phyloP scores from a whole-genome alignment of 2,888 invertebrate genomes.

The Mycogona germanica region DNA sequence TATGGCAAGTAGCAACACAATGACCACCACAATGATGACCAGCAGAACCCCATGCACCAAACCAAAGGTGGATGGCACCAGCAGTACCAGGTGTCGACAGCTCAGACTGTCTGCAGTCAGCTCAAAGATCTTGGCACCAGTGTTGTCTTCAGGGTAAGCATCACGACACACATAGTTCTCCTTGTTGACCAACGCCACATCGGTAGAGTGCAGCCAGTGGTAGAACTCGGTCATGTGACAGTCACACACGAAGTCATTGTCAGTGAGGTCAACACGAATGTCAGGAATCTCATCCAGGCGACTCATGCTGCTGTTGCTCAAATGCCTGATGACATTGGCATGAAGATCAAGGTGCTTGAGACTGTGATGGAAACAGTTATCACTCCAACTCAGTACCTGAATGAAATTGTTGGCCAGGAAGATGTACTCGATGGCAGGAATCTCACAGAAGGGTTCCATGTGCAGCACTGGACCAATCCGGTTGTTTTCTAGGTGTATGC shows the following conservation, averaged over 20 bases:
- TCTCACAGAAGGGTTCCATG: slow-evolving; percentile 52
- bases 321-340: slow-evolving; percentile 47
- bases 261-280: slow-evolving; percentile 47
- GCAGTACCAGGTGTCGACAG: slow-evolving; percentile 22
- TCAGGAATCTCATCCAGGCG: slow-evolving; percentile 44
- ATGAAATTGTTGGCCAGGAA: slow-evolving; percentile 48
- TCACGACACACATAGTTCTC: slow-evolving; percentile 42
- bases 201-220: slow-evolving; percentile 49
- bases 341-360: slow-evolving; percentile 55
- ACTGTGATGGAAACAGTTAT: slow-evolving; percentile 50
- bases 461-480: slow-evolving; percentile 53
- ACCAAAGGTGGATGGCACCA: slow-evolving; percentile 24
- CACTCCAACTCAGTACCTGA: slow-evolving; percentile 45
- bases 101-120: slow-evolving; percentile 24
- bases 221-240: slow-evolving; percentile 43
- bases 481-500: slow-evolving; percentile 62
- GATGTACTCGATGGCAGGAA: slow-evolving; percentile 51
- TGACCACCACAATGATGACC: slow-evolving; percentile 38
- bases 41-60: slow-evolving; percentile 30
- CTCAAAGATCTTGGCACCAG: slow-evolving; percentile 24
- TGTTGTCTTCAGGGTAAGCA: slow-evolving; percentile 29
- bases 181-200: slow-evolving; percentile 45
- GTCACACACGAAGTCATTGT: slow-evolving; percentile 58
- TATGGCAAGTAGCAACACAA: slow-evolving; percentile 44
- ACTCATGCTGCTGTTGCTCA: slow-evolving; percentile 38